phyloP scores from a whole-genome alignment of 1,140 invertebrate genomes.

The Meteorus sp. region DNA sequence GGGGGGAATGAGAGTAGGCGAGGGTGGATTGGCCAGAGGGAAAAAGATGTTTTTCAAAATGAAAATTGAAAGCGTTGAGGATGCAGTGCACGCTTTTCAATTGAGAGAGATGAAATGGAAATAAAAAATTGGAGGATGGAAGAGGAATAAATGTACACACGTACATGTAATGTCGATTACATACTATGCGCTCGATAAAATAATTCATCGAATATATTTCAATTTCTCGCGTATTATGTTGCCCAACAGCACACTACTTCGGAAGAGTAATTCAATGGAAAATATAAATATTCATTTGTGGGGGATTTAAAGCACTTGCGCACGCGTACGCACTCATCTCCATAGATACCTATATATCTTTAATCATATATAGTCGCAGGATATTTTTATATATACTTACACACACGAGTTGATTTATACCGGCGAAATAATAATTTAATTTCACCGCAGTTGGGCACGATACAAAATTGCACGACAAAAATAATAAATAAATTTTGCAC shows the following conservation, averaged over 20 bases:
- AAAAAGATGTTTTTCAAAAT: no score
- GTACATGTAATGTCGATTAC: conserved; percentile 53
- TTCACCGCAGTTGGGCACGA: conserved; percentile 56
- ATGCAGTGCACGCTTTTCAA: no score
- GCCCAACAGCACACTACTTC: conserved; percentile 33
- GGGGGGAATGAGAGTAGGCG: no score
- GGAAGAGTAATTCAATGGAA: conserved; percentile 60
- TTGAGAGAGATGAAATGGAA: no score
- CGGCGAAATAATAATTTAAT: conserved; percentile 61
- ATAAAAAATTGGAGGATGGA: no score
- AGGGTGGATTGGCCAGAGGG: no score
- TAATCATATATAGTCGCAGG: neutral
- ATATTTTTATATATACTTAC: conserved; percentile 17
- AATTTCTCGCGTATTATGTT: conserved; percentile 56
- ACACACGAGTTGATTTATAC: conserved; percentile 51
- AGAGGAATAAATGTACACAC: no score
- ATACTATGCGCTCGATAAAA: conserved; percentile 51
- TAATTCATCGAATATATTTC: conserved; percentile 60
- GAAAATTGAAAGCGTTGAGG: no score
- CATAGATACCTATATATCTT: neutral
- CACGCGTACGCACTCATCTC: conserved; percentile 9
- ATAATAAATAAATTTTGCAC: conserved; percentile 59
- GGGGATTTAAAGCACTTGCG: conserved; percentile 51
- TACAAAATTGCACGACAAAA: conserved; percentile 59
- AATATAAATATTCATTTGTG: conserved; percentile 61